phyloP scores from a whole-genome alignment of 2,797 vertebrate genomes.

The Cephalopachus bancanus region DNA sequence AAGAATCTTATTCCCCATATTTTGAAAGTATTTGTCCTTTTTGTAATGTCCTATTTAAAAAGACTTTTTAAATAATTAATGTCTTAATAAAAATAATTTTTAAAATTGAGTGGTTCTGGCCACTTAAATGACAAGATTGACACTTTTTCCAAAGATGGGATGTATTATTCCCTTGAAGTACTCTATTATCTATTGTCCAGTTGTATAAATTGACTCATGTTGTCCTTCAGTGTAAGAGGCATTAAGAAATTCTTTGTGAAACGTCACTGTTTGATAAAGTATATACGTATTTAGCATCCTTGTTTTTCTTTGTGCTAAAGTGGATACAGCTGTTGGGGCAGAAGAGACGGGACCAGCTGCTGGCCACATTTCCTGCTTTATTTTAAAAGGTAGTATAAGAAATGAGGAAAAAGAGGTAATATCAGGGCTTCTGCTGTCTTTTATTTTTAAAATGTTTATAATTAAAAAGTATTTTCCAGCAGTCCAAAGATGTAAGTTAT shows the following conservation, averaged over 20 bases:
- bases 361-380: conserved; percentile 98
- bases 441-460: conserved; percentile 86
- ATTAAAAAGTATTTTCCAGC: conserved; percentile 85
- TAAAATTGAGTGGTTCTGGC: conserved; percentile 61
- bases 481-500: conserved; percentile 85
- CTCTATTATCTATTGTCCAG: not conserved
- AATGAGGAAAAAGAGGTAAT: conserved; percentile 93
- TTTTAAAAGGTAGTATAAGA: conserved; percentile 99
- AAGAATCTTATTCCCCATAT: conserved; percentile 87
- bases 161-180: conserved; percentile 53
- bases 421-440: conserved; percentile 90
- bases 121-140: conserved; percentile 26
- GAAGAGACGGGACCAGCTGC: conserved; percentile 99
- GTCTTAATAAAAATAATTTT: conserved; percentile 23
- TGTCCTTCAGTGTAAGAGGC: conserved; percentile 61
- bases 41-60: conserved; percentile 40
- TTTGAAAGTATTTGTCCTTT: conserved; percentile 57
- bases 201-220: conserved; percentile 59
- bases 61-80: not conserved
- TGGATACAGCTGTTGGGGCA: conserved; percentile 98
- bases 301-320: conserved; percentile 99
- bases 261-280: conserved; percentile 93
- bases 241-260: conserved; percentile 95
- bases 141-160: conserved; percentile 70
- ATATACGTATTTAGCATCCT: conserved; percentile 98